phyloP scores from a whole-genome alignment of 2,888 invertebrate species.

The Callyntrura guangdongensis region DNA sequence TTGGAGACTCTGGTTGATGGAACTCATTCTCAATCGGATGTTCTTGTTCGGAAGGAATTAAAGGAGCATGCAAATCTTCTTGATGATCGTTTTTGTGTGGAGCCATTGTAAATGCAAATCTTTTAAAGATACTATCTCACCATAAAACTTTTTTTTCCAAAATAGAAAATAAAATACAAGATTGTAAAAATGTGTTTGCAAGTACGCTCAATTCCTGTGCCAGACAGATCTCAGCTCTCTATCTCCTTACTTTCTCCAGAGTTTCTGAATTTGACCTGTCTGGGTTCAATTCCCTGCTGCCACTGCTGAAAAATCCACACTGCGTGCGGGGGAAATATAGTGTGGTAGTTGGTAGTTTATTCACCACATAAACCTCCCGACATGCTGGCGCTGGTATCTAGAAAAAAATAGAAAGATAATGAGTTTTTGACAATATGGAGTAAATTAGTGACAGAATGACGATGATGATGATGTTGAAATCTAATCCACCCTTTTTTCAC shows the following conservation, averaged over 20 bases:
- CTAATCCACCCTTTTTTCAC: slow-evolving; percentile 43
- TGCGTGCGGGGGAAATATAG: neutral
- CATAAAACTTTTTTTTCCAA: too few species aligned
- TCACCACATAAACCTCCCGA: neutral
- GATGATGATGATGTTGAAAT: slow-evolving; percentile 27
- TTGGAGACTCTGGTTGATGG: neutral
- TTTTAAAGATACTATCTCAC: neutral
- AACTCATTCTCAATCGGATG: neutral
- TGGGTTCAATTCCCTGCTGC: neutral
- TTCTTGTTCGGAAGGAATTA: neutral
- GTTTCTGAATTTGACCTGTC: neutral
- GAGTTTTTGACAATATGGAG: slow-evolving; percentile 48
- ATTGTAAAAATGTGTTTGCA: neutral
- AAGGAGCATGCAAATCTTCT: neutral
- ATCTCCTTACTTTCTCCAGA: neutral
- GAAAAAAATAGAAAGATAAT: slow-evolving; percentile 9
- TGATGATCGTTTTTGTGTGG: neutral
- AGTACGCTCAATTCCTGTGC: too few species aligned
- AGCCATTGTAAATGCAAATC: neutral
- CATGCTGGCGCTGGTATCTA: neutral
- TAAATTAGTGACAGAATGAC: slow-evolving; percentile 30
- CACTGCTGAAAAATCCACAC: slow-evolving; percentile 10
- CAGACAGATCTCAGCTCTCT: neutral
- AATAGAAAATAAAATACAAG: neutral
- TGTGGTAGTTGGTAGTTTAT: neutral